Percentiles rank a stretch among this genome's conserved stretches.
These are phyloP conservation scores for Oppia nitens DNA, from an alignment of 1,140 invertebrate species.

Conservation along the genomic window DNA sequence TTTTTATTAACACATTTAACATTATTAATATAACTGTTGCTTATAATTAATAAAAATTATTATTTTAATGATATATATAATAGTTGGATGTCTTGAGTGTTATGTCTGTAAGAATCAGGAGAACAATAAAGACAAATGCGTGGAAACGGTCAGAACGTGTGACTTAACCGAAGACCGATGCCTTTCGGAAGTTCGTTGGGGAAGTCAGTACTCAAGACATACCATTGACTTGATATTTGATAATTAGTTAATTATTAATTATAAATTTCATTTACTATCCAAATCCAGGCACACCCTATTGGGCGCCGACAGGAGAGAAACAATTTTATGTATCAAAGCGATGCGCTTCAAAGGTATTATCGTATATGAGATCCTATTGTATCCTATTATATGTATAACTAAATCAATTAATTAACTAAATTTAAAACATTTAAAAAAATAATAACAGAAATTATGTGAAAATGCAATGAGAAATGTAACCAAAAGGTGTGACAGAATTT, in stretches of 20 bases:
- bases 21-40: too few species aligned
- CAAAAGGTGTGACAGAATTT: conserved; percentile 73
- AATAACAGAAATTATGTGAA: conserved; percentile 41
- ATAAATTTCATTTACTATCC: conserved; percentile 3
- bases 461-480: conserved; percentile 45
- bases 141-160: conserved; percentile 78
- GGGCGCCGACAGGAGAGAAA: conserved; percentile 77
- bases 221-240: conserved; percentile 8
- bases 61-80: too few species aligned
- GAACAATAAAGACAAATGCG: conserved; percentile 78
- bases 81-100: conserved; percentile 48
- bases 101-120: conserved; percentile 86
- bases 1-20: too few species aligned
- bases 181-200: conserved; percentile 72
- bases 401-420: background rate
- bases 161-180: conserved; percentile 70
- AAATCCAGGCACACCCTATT: conserved; percentile 65
- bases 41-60: too few species aligned
- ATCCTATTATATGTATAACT: background rate
- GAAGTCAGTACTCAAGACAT: conserved; percentile 39
- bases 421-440: background rate
- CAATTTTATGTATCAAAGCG: conserved; percentile 85
- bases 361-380: background rate
- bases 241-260: background rate
- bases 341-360: conserved; percentile 52